Base-by-base conservation (phyloP, 2,888 invertebrate species). In the Hypolimnas misippus region DNA sequence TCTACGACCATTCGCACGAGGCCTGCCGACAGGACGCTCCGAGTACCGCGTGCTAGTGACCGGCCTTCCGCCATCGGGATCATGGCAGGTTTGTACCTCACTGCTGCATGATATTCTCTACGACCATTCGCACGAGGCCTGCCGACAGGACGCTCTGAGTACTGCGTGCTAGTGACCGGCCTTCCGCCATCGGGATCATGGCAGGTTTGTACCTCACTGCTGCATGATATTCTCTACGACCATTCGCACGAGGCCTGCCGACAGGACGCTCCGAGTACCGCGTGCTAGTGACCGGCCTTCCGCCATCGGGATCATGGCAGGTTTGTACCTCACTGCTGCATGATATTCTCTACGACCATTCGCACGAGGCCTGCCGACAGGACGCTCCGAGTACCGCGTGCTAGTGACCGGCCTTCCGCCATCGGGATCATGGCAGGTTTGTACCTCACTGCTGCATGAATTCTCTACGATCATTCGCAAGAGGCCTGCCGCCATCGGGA, bases 1-100 rank as follows among this genome's bases (percentile, higher is more conserved):
- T 25, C 25, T 2, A n/a, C 87, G 79, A 73, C 91, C 73, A 62
- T 92, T 76, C 69, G 93, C 95, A 1, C 93, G 97, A 50, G 98
- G 98, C 0, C 98, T 98, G 0, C 98, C 98, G 5, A 98, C 98
- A 0, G 93, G 98, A 55, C 94, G 99, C 67, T 98, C 98, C 1
- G 98, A 99, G 79, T 98, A 97, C 89, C 94, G 99, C 78, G 98
- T 99, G 50, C 93, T 98, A 55, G 98, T 99, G 55, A 97, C 98
- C 59, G 98, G 96, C 0, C 78, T 90, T 54, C 90, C 90, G 40
- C 89, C 90, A 0, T 89, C 89, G 0, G 90, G 90, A 12, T 87
- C 87, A 17, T 89, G 90, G 89, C 89, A 84, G 74, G 75, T 72
- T 35, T 21, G 64, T 12, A 31, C 10, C 21, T 33, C 16, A 3